These are phyloP conservation scores for Pedionomus torquatus DNA, from an alignment of 2,113 vertebrate genomes.

Conservation along the genomic window DNA sequence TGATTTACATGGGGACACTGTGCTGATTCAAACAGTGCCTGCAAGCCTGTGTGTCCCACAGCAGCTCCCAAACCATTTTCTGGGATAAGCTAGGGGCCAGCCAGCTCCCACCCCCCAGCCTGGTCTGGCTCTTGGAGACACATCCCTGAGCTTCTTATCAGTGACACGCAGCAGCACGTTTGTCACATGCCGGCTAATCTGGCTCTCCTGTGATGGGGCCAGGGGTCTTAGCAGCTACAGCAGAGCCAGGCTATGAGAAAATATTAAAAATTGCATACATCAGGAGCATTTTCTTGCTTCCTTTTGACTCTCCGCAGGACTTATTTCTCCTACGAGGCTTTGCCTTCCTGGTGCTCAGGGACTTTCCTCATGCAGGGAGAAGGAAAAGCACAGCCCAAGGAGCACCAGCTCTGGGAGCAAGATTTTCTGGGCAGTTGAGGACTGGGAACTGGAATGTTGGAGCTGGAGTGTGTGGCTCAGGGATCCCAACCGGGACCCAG, in stretches of 20 bases:
- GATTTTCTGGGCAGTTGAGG: fast-evolving
- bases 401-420: neutral
- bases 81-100: neutral
- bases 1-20: fast-evolving
- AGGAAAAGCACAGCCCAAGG: neutral
- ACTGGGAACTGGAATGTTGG: neutral
- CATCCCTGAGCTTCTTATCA: neutral
- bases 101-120: neutral
- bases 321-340: fast-evolving
- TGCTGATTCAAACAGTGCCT: neutral
- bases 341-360: neutral
- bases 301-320: neutral
- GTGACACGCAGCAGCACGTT: neutral
- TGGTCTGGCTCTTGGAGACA: neutral
- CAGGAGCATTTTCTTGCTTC: neutral
- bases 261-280: neutral
- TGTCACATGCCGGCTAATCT: fast-evolving
- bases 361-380: fast-evolving
- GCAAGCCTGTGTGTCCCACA: fast-evolving
- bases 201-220: neutral
- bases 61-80: fast-evolving
- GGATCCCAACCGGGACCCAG: neutral
- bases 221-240: neutral
- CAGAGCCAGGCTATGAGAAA: neutral
- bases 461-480: fast-evolving